Conservation (phyloP, 2,888 invertebrate genomes). For the Cosmopolites sordidus region DNA sequence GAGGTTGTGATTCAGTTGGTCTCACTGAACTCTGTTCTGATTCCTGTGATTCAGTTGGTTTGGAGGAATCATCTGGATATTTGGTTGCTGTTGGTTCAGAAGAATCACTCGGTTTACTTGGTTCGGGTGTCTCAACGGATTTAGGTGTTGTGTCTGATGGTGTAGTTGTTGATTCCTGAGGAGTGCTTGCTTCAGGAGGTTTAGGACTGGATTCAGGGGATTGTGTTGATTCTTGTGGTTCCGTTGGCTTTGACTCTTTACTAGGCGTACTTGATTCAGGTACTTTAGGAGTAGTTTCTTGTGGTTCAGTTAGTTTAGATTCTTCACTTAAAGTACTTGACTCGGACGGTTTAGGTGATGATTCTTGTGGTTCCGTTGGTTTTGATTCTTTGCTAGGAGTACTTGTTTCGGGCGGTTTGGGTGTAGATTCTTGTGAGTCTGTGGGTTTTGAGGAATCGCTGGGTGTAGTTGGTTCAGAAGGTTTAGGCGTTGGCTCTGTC, state of each 20-base stretch:
- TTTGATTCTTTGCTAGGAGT: not conserved
- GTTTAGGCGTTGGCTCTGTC: constrained; percentile 2
- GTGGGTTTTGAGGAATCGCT: not conserved
- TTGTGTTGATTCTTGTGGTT: constrained; percentile 11
- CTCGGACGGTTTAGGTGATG: not conserved
- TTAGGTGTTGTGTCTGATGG: not conserved
- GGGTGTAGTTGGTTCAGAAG: constrained; percentile 4
- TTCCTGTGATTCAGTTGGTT: too few species aligned
- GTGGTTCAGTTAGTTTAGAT: constrained; percentile 8
- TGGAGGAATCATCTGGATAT: not conserved
- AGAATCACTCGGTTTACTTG: constrained; percentile 1
- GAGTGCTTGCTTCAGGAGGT: not conserved
- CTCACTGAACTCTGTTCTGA: too few species aligned
- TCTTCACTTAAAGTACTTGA: constrained; percentile 4
- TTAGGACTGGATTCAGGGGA: too few species aligned
- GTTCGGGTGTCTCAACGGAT: too few species aligned
- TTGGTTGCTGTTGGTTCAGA: not conserved
- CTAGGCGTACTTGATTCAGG: constrained; percentile 1
- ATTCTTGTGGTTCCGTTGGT: constrained; percentile 3
- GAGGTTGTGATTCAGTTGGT: not conserved
- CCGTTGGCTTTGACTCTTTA: constrained; percentile 8
- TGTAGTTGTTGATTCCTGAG: not conserved
- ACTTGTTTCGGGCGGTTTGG: constrained; percentile 4
- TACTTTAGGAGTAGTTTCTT: constrained; percentile 5
- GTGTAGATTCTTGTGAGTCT: not conserved